phyloP scores from a whole-genome alignment of 2,888 invertebrate species.

The Himalopsyche anomala region DNA sequence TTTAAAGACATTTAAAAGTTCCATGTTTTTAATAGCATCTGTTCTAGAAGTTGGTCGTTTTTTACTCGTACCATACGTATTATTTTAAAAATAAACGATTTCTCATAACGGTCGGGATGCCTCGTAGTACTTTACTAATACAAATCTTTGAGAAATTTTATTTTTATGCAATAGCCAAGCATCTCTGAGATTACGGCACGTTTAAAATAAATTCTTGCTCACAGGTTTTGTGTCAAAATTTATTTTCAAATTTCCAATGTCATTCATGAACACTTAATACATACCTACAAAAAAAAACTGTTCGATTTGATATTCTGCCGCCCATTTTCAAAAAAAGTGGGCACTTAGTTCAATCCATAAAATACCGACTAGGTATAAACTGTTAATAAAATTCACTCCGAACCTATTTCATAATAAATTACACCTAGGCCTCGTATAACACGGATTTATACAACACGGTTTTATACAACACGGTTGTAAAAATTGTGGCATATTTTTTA shows the following conservation, averaged over 20 bases:
- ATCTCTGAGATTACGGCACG: slow-evolving; percentile 2
- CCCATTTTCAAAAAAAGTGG: not conserved
- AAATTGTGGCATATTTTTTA: no score
- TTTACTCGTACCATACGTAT: not conserved
- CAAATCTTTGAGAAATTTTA: slow-evolving; percentile 25
- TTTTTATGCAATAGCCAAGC: slow-evolving; percentile 31
- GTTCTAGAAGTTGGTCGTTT: no score
- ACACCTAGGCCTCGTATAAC: no score
- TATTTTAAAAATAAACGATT: slow-evolving; percentile 26
- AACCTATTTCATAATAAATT: no score
- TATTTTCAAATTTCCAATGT: slow-evolving; percentile 7
- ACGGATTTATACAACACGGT: no score
- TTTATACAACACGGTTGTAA: no score
- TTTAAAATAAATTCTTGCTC: slow-evolving; percentile 42
- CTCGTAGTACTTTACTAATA: slow-evolving; percentile 19
- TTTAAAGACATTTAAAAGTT: no score
- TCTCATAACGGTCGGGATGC: slow-evolving; percentile 15
- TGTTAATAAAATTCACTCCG: not conserved
- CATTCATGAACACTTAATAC: not conserved
- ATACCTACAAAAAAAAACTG: not conserved
- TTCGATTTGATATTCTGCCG: no score
- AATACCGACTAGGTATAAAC: no score
- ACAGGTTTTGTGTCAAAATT: slow-evolving; percentile 9
- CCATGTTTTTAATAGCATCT: no score
- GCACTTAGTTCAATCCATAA: no score